Percentiles rank a stretch among this genome's conserved stretches.
Evolutionary conservation across 92 coral and sea anemone species (phyloP).

Genomic region (Chrysogorgia sp.): DNA sequence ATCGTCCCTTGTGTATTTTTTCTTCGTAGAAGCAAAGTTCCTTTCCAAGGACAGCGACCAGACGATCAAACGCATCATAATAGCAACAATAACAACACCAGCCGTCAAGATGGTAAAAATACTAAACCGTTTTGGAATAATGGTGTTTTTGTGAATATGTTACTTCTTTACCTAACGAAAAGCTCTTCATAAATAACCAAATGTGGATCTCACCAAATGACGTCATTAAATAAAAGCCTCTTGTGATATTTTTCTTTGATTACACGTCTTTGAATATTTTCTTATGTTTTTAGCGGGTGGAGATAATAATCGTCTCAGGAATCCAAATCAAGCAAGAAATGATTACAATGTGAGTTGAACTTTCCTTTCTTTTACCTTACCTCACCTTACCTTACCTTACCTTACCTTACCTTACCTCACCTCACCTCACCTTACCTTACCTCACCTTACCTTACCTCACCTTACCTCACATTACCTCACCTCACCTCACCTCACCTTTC

Average conservation of each 20-base stretch:
- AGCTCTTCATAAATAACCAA: no score
- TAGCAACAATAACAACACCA: constrained; percentile 19
- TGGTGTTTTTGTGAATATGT: neutral
- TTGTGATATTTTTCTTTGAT: no score
- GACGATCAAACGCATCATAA: constrained; percentile 35
- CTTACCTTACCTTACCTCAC: neutral
- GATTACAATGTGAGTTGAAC: constrained; percentile 31
- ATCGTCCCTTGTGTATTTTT: neutral
- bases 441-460: no score
- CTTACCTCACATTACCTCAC: no score
- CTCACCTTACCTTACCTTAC: neutral
- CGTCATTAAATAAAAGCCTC: no score
- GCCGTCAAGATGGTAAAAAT: neutral
- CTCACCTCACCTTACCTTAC: neutral
- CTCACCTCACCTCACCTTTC: neutral
- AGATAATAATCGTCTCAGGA: constrained; percentile 5
- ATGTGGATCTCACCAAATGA: no score
- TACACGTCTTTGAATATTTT: neutral
- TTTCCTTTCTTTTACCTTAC: neutral
- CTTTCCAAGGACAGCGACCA: constrained; percentile 57
- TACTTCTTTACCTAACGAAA: no score
- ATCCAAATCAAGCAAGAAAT: constrained; percentile 6
- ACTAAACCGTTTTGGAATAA: constrained; percentile 14
- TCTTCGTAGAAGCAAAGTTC: constrained; percentile 78
- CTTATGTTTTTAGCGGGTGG: neutral